Evolutionary conservation across 2,797 vertebrate species (phyloP).

Genomic region (Tokudaia muenninki): DNA sequence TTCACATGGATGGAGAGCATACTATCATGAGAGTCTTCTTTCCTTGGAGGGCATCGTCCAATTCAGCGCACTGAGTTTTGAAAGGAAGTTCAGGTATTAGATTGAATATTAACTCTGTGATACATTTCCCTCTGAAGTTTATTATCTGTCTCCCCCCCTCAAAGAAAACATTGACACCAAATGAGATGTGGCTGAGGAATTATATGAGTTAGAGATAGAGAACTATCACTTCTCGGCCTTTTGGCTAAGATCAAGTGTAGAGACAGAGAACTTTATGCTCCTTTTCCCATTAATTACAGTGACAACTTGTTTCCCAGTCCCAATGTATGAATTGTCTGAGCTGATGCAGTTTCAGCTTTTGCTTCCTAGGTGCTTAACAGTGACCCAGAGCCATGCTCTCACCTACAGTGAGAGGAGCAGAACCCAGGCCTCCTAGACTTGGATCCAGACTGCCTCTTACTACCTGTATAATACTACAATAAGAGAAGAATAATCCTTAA

Average conservation of each 20-base stretch:
- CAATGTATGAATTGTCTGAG: not conserved
- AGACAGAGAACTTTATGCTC: slow-evolving; percentile 31
- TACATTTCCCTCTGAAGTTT: not conserved
- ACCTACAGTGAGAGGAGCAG: not conserved
- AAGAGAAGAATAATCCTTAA: slow-evolving; percentile 10
- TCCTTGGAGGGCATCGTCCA: not conserved
- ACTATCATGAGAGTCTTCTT: not conserved
- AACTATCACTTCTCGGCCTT: not conserved
- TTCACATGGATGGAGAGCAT: not conserved
- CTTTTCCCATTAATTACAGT: slow-evolving; percentile 34
- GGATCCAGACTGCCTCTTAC: not conserved
- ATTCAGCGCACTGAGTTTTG: not conserved
- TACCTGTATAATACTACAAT: not conserved
- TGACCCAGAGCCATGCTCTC: not conserved
- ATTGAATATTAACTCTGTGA: slow-evolving; percentile 46
- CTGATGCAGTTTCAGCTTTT: not conserved
- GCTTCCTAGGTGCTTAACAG: not conserved
- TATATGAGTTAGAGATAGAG: slow-evolving; percentile 16
- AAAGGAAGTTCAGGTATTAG: slow-evolving; percentile 4
- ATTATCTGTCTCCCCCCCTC: slow-evolving; percentile 8
- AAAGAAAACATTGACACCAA: slow-evolving; percentile 10
- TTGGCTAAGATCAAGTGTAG: not conserved
- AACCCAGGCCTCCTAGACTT: not conserved
- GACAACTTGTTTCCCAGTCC: slow-evolving; percentile 16
- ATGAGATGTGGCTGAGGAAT: slow-evolving; percentile 44